A percentile compares a stretch with the other conserved stretches of the same genome.
These are phyloP conservation scores for Hiodon tergisus DNA, from an alignment of 2,113 vertebrate species.

Conservation along the genomic window DNA sequence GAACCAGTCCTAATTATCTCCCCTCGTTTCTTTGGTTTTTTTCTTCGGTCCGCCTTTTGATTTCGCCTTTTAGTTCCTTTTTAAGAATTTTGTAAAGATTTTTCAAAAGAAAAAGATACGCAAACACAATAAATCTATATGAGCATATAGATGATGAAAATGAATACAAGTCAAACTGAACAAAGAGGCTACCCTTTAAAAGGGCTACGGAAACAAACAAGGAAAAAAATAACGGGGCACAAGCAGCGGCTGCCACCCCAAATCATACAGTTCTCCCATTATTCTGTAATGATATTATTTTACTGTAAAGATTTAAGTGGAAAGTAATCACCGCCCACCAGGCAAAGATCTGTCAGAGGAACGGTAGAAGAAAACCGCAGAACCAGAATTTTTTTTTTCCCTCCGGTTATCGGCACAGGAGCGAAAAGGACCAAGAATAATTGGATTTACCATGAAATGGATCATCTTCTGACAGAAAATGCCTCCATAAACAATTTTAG, in stretches of 20 bases:
- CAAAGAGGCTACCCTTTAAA: slow-evolving; percentile 70
- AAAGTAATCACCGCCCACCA: slow-evolving; percentile 33
- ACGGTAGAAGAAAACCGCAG: slow-evolving; percentile 27
- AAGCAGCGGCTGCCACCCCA: slow-evolving; percentile 11
- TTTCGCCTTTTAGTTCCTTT: slow-evolving; percentile 45
- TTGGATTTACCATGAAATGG: slow-evolving; percentile 44
- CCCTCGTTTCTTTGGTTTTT: slow-evolving; percentile 41
- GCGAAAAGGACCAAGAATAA: slow-evolving; percentile 29
- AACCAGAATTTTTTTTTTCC: slow-evolving; percentile 19
- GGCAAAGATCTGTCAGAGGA: slow-evolving; percentile 17
- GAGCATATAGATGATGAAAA: slow-evolving; percentile 60
- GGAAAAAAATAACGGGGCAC: slow-evolving; percentile 23
- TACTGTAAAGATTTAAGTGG: slow-evolving; percentile 40
- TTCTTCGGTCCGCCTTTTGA: slow-evolving; percentile 20
- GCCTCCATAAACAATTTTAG: slow-evolving; percentile 42
- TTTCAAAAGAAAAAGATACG: slow-evolving; percentile 53
- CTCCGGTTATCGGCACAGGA: slow-evolving; percentile 38
- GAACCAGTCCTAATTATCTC: slow-evolving; percentile 17
- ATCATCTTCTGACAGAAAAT: slow-evolving; percentile 43
- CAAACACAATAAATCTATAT: slow-evolving; percentile 58
- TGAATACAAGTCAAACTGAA: slow-evolving; percentile 54
- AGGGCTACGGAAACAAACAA: slow-evolving; percentile 50
- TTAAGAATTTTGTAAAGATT: slow-evolving; percentile 65
- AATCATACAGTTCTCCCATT: slow-evolving; percentile 27
- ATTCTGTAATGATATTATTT: slow-evolving; percentile 28